These are phyloP conservation scores for Troides aeacus DNA, from an alignment of 2,888 invertebrate species.

Conservation along the genomic window DNA sequence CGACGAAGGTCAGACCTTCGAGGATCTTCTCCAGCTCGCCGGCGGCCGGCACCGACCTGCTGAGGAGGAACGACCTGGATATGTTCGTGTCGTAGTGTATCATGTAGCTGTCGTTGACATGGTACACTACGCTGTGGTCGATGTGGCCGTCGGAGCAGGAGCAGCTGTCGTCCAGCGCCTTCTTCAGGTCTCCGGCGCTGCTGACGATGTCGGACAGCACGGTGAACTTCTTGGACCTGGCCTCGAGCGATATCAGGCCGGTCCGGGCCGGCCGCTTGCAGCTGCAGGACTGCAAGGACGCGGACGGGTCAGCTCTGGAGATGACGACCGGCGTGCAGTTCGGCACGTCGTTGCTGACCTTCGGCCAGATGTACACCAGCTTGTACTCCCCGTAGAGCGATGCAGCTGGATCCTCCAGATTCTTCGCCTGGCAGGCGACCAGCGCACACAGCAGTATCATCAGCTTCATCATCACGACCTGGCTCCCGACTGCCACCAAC, in stretches of 20 bases:
- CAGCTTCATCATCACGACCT: neutral
- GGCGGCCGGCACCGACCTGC: neutral
- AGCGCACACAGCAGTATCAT: neutral
- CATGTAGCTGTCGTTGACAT: conserved; percentile 1
- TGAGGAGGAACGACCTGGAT: neutral
- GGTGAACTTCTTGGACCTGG: neutral
- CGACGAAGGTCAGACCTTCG: neutral
- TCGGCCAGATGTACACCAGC: neutral
- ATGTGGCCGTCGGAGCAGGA: neutral
- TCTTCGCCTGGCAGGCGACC: neutral
- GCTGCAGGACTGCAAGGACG: neutral
- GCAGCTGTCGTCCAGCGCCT: neutral
- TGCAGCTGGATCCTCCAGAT: neutral
- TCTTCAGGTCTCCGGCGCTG: neutral
- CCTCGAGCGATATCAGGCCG: neutral
- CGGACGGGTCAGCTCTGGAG: neutral
- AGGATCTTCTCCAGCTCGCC: neutral
- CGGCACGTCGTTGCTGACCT: neutral
- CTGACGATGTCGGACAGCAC: neutral
- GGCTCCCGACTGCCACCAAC: no score
- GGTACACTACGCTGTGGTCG: neutral
- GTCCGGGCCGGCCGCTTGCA: neutral
- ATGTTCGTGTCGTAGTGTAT: neutral
- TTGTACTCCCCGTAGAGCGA: conserved; percentile 2
- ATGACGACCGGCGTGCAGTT: neutral